Evolutionary conservation across 2,797 vertebrate genomes (phyloP).

Genomic region (Chromis chromis): DNA sequence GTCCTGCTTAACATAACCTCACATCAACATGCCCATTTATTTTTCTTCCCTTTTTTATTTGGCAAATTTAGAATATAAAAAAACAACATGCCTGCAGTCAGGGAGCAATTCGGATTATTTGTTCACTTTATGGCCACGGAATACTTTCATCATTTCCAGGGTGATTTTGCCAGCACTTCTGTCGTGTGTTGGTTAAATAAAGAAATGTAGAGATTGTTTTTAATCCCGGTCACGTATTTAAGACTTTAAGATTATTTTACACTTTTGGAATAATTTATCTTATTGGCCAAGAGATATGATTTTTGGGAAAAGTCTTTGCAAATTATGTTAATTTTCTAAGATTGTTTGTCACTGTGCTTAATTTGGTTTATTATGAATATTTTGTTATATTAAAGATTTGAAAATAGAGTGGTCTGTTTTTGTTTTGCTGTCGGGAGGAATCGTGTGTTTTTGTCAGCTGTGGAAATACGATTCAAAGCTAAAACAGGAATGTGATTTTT

Average conservation of each 20-base stretch:
- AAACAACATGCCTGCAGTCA: not conserved
- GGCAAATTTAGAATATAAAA: not conserved
- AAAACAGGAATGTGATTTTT: not conserved
- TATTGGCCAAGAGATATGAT: conserved; percentile 41
- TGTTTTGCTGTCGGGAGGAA: conserved; percentile 1
- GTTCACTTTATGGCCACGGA: conserved; percentile 3
- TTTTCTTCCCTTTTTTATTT: not conserved
- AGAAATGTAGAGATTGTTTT: conserved; percentile 56
- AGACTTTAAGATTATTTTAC: conserved; percentile 70
- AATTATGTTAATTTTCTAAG: conserved; percentile 49
- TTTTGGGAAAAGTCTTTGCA: conserved; percentile 47
- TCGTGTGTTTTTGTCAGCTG: not conserved
- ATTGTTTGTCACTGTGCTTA: conserved; percentile 51
- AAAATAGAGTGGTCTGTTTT: conserved; percentile 36
- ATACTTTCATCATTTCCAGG: conserved; percentile 22
- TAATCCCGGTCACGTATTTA: conserved; percentile 58
- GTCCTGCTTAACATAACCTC: not conserved
- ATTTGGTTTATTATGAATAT: conserved; percentile 66
- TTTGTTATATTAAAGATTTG: conserved; percentile 79
- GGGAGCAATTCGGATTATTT: not conserved
- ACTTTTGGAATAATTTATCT: conserved; percentile 47
- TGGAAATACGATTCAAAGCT: conserved; percentile 2
- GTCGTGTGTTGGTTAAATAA: conserved; percentile 47
- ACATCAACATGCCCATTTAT: not conserved
- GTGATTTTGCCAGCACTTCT: conserved; percentile 25